Conservation (phyloP, 2,888 invertebrate genomes). For the Amiota communis region DNA sequence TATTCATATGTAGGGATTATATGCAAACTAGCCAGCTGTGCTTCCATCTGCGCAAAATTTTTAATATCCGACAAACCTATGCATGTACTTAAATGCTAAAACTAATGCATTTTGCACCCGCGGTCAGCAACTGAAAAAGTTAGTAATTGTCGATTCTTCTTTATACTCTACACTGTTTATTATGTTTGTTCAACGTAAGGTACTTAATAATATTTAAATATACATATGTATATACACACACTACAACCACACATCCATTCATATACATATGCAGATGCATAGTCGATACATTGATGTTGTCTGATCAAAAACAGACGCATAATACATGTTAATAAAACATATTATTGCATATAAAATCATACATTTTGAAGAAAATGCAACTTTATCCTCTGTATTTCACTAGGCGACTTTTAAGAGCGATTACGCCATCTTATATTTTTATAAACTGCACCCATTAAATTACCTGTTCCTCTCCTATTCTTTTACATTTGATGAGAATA, state of each 20-base stretch:
- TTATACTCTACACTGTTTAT: constrained; percentile 18
- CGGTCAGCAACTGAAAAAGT: no score
- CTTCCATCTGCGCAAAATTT: no score
- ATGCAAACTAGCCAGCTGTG: no score
- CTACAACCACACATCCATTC: constrained; percentile 45
- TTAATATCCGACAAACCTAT: no score
- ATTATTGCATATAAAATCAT: constrained; percentile 16
- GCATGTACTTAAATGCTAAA: no score
- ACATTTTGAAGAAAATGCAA: constrained; percentile 41
- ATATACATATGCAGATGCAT: constrained; percentile 24
- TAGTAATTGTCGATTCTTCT: neutral
- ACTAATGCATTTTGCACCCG: no score
- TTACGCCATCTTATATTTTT: constrained; percentile 62
- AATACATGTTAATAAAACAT: constrained; percentile 3
- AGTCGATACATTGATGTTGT: constrained; percentile 41
- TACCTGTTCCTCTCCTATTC: constrained; percentile 48
- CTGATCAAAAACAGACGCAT: constrained; percentile 52
- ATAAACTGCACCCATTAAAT: constrained; percentile 57
- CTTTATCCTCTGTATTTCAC: constrained; percentile 18
- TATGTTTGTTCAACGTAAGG: constrained; percentile 63
- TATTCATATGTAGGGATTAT: no score
- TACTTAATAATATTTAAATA: constrained; percentile 64
- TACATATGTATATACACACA: constrained; percentile 47
- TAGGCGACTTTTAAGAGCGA: constrained; percentile 54
- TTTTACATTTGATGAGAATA: no score